Conservation (phyloP, 2,888 invertebrate genomes). For the Cecidostiba fungosa region DNA sequence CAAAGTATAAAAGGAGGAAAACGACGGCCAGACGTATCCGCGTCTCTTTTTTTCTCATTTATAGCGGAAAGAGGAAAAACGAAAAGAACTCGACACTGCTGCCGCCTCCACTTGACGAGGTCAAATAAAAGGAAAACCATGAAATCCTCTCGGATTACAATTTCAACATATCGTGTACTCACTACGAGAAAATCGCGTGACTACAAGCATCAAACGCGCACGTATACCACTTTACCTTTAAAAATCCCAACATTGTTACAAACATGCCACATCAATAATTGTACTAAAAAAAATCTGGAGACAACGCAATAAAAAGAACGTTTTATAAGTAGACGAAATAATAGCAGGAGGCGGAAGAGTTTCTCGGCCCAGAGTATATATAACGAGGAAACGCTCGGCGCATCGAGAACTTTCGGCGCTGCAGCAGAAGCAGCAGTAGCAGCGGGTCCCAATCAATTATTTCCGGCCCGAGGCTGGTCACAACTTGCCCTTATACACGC, state of each 20-base stretch:
- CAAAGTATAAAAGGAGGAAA: neutral
- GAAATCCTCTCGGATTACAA: neutral
- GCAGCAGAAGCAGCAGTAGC: neutral
- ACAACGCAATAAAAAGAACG: neutral
- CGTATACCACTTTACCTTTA: too few relatives aligned
- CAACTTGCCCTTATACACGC: slow-evolving; percentile 4
- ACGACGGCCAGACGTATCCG: neutral
- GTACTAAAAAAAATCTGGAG: too few relatives aligned
- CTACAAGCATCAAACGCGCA: too few relatives aligned
- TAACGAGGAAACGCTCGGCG: slow-evolving; percentile 8
- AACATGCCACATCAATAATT: too few relatives aligned
- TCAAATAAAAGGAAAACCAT: neutral
- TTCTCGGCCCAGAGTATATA: neutral
- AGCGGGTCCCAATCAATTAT: slow-evolving; percentile 48
- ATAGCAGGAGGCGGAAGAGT: neutral
- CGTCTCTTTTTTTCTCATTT: neutral
- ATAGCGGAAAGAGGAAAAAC: neutral
- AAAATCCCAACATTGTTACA: too few relatives aligned
- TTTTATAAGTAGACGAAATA: neutral
- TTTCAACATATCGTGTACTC: neutral
- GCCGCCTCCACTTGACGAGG: neutral
- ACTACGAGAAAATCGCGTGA: too few relatives aligned
- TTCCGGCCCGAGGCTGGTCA: slow-evolving; percentile 26
- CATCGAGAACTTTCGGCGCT: slow-evolving; percentile 13
- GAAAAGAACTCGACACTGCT: neutral